Percentiles rank a stretch among this genome's conserved stretches.
phyloP scores from a whole-genome alignment of 1,140 invertebrate genomes.

The Papilio polyxenes region DNA sequence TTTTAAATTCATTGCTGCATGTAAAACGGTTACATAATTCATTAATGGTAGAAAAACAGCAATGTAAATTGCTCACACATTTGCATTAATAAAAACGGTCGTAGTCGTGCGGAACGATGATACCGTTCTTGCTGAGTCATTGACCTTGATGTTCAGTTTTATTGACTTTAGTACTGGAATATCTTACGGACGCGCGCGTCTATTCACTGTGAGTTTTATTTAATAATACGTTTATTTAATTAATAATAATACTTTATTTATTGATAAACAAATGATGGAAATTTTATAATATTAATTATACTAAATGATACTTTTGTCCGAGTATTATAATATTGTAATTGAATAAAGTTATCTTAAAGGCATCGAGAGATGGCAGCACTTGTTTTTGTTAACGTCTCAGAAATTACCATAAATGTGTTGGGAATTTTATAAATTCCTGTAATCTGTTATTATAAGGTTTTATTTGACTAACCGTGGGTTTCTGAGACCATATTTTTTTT shows the following conservation, averaged over 20 bases:
- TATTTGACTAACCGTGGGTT: too few species aligned
- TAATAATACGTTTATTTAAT: neutral
- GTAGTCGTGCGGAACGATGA: neutral
- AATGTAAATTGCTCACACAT: neutral
- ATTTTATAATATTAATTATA: neutral
- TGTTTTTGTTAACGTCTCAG: neutral
- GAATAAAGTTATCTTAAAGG: neutral
- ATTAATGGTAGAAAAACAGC: neutral
- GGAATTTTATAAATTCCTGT: too few species aligned
- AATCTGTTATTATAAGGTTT: too few species aligned
- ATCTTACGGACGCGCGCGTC: neutral
- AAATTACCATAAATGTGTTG: too few species aligned
- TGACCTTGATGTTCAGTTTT: neutral
- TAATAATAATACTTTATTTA: neutral
- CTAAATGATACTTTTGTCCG: too few species aligned
- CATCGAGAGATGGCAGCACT: neutral
- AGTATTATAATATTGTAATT: too few species aligned
- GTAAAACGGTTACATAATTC: neutral
- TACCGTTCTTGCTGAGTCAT: conserved; percentile 1
- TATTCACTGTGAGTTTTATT: neutral
- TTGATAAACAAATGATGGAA: neutral
- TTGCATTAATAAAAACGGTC: neutral
- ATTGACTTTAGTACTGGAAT: neutral
- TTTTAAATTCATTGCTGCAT: neutral
- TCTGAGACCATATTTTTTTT: too few species aligned